Base-by-base conservation (phyloP, 2,888 invertebrate species). In the Stomorhina lunata region DNA sequence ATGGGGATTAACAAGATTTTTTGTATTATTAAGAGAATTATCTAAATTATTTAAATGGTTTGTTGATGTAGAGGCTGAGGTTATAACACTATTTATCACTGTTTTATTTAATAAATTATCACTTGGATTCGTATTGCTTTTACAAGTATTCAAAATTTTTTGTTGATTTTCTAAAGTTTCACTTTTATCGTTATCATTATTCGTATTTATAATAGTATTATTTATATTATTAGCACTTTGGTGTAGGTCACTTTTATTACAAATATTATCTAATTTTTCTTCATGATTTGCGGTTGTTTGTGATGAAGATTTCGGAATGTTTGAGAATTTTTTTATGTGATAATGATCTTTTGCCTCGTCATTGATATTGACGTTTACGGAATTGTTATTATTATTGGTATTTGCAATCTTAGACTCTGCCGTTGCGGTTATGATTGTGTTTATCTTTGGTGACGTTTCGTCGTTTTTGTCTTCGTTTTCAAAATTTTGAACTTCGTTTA, bases 41-140 rank as follows among this genome's bases (percentile, higher is more conserved):
- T 80, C 84, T 80, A 83, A 84, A 83, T 83, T 84, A 80, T 83
- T 68, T 15, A 66, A 43, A 32, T 37, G 71, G 66, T 57, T 79
- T 34, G 69, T 71, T 53, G 48, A 27, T 27, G 61, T 45, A 10
- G 17, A n/a, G 50, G 34, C 43, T 22, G 43, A 53, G 68, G 81
- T 69, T 79, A 73, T 78, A 77, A 80, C 76, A 81, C 84, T 77
- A 71, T 81, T 84, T 68, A 73, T 84, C 78, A 79, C 79, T 37
- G 79, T 75, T 81, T 82, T 82, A 12, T 55, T 78, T 34, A 61
- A 5, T 57, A 37, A 55, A 76, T 66, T 84, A 77, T 73, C 84
- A 77, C 78, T 85, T 55, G 65, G 22, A 75, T 37, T 29, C 40
- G 80, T 82, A 57, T 59, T 79, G n/a, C n/a, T n/a, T n/a, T n/a